These are phyloP conservation scores for Holothuria scabra DNA, from an alignment of 53 echinoderm and acorn worm species.

Conservation along the genomic window DNA sequence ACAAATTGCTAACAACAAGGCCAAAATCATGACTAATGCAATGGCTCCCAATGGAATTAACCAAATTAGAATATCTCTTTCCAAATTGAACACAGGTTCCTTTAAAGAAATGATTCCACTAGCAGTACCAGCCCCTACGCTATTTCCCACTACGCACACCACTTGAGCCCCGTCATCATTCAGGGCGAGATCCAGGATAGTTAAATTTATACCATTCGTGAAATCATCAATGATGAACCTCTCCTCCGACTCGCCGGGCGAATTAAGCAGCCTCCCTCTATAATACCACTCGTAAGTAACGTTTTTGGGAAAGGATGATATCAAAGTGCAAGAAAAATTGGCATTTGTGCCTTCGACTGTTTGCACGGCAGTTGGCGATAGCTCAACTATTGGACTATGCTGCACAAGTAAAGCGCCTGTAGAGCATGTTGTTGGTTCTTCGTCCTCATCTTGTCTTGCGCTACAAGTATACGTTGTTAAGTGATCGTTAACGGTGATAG, in stretches of 20 bases:
- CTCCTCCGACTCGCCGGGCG: not conserved
- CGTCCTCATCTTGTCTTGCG: not conserved
- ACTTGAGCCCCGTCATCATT: slow-evolving; percentile 33
- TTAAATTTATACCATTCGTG: not conserved
- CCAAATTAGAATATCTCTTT: slow-evolving; percentile 25
- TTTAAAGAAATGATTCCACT: not conserved
- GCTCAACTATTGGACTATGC: slow-evolving; percentile 64
- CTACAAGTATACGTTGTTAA: slow-evolving; percentile 67
- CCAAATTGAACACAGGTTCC: slow-evolving; percentile 4
- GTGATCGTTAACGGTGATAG: slow-evolving; percentile 61
- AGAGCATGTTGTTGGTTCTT: slow-evolving; percentile 59
- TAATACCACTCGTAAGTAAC: slow-evolving; percentile 70
- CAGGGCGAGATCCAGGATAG: not conserved
- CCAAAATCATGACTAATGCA: not conserved
- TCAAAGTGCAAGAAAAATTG: slow-evolving; percentile 64
- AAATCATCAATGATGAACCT: not conserved
- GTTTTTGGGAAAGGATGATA: slow-evolving; percentile 65
- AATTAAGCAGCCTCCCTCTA: slow-evolving; percentile 25
- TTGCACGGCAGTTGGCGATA: slow-evolving; percentile 57
- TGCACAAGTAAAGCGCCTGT: slow-evolving; percentile 71
- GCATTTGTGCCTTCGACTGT: slow-evolving; percentile 56
- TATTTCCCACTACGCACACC: slow-evolving; percentile 18
- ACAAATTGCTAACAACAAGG: slow-evolving; percentile 14
- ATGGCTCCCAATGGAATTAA: slow-evolving; percentile 30
- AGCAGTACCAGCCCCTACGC: not conserved